Evolutionary conservation across 2,113 vertebrate species (phyloP).

Genomic region (Bos indicus): DNA sequence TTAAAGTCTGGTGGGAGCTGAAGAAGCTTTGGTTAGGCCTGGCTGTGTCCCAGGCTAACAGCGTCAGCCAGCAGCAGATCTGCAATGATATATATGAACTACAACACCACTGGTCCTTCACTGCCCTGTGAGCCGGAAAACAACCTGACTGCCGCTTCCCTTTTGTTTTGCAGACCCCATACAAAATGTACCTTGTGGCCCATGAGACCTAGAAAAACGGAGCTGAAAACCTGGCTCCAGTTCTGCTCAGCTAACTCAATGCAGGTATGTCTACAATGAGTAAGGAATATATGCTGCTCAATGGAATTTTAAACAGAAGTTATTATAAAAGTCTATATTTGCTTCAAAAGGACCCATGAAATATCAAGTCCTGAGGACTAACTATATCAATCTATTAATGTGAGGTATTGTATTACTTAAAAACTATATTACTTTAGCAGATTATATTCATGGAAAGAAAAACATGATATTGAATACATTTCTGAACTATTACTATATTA

Average conservation of each 20-base stretch:
- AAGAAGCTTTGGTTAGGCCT: not conserved
- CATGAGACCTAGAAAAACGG: not conserved
- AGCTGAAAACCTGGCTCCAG: not conserved
- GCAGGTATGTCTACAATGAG: not conserved
- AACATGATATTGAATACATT: not conserved
- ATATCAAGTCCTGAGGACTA: not conserved
- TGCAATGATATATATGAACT: accelerated
- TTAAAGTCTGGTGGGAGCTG: not conserved
- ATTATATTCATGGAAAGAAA: not conserved
- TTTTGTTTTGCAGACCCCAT: not conserved
- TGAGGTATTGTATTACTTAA: not conserved
- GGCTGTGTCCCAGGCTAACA: not conserved
- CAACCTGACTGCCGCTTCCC: not conserved
- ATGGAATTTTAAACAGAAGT: not conserved
- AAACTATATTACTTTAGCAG: not conserved
- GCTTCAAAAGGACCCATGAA: not conserved
- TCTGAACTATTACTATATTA: not conserved
- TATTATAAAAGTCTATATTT: not conserved
- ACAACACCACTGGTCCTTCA: not conserved
- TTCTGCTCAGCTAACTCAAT: not conserved
- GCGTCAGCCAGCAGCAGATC: not conserved
- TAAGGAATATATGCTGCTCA: not conserved
- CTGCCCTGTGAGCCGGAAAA: not conserved
- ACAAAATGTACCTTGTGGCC: not conserved
- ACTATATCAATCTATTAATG: not conserved